Conservation (phyloP, 2,888 invertebrate genomes). For the Tachystola acroxantha region DNA sequence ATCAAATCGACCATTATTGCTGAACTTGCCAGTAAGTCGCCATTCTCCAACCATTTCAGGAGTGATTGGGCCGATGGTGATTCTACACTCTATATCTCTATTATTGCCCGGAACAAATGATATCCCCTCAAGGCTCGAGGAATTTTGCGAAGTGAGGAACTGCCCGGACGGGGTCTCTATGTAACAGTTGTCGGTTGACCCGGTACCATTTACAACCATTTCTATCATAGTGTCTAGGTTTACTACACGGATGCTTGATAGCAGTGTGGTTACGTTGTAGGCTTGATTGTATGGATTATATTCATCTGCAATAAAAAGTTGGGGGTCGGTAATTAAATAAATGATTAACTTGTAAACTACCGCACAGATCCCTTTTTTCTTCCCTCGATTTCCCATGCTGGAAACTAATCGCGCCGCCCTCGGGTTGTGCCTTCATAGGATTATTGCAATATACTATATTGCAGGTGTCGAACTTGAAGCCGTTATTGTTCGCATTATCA, state of each 20-base stretch:
- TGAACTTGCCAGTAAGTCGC: constrained; percentile 37
- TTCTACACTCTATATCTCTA: constrained; percentile 19
- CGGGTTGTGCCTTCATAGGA: too few relatives aligned
- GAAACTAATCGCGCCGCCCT: too few relatives aligned
- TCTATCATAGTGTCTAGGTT: constrained; percentile 22
- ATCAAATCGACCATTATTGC: constrained; percentile 21
- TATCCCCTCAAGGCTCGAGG: constrained; percentile 16
- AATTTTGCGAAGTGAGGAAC: constrained; percentile 12
- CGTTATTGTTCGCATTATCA: too few relatives aligned
- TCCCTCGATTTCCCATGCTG: too few relatives aligned
- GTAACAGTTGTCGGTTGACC: constrained; percentile 24
- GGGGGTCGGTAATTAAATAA: too few relatives aligned
- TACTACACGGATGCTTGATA: constrained; percentile 18
- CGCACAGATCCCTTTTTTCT: too few relatives aligned
- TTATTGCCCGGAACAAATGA: constrained; percentile 15
- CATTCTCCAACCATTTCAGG: constrained; percentile 31
- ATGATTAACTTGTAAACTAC: not conserved
- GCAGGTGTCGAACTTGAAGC: too few relatives aligned
- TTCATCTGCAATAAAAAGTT: constrained; percentile 23
- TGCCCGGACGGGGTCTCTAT: constrained; percentile 23
- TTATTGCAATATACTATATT: too few relatives aligned
- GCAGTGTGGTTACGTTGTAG: constrained; percentile 29
- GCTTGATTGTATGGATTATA: constrained; percentile 31
- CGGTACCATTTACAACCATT: constrained; percentile 19
- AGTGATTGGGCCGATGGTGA: constrained; percentile 28